These are phyloP conservation scores for Microtus richardsoni DNA, from an alignment of 2,113 vertebrate species.

Conservation along the genomic window DNA sequence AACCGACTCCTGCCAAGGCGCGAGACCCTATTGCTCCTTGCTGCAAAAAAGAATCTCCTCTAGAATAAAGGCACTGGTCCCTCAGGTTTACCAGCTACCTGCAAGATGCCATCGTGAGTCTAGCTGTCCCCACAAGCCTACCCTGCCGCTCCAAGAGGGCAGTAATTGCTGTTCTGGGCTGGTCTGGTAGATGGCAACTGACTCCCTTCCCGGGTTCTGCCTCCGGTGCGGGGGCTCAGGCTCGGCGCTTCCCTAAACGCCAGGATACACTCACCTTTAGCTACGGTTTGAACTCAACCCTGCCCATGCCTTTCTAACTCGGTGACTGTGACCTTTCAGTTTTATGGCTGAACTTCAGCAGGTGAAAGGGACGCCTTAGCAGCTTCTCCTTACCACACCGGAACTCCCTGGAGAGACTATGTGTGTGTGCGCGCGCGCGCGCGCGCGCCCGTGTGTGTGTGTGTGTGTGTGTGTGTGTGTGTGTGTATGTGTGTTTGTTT, in stretches of 20 bases:
- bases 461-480: background rate
- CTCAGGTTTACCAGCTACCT: conserved; percentile 51
- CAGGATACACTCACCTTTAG: conserved; percentile 58
- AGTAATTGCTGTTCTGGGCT: background rate
- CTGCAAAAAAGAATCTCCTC: conserved; percentile 30
- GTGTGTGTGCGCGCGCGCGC: no score
- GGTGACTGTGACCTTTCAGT: conserved; percentile 68
- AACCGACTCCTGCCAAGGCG: conserved; percentile 46
- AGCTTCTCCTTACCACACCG: conserved; percentile 1
- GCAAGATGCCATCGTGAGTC: conserved; percentile 50
- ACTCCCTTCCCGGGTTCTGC: conserved; percentile 17
- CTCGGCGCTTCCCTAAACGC: background rate
- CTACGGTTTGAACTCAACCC: conserved; percentile 41
- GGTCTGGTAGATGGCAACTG: background rate
- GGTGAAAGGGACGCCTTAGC: conserved; percentile 69
- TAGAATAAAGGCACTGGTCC: conserved; percentile 28
- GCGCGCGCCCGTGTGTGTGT: no score
- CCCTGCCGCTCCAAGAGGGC: background rate
- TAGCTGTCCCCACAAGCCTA: background rate
- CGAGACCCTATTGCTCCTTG: conserved; percentile 45
- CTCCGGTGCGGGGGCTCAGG: background rate
- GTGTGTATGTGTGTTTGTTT: background rate
- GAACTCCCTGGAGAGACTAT: conserved; percentile 54
- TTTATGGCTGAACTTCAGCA: conserved; percentile 72
- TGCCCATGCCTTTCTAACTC: conserved; percentile 51